These are phyloP conservation scores for Myotis daubentonii DNA, from an alignment of 2,797 vertebrate genomes.

Conservation along the genomic window DNA sequence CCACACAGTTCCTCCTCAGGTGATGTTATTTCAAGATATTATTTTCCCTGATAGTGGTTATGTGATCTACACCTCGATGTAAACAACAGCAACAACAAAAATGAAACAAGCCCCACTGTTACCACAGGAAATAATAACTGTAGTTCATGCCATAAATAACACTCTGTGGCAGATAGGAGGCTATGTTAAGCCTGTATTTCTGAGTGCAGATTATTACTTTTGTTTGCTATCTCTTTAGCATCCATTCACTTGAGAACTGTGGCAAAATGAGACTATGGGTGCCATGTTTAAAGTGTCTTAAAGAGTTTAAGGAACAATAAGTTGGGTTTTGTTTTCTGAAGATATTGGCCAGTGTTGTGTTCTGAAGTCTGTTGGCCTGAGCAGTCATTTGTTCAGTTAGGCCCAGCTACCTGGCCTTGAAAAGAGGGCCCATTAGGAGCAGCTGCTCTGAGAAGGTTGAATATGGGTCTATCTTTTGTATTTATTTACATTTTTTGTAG, in stretches of 20 bases:
- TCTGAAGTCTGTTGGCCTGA: not conserved
- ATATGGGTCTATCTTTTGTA: not conserved
- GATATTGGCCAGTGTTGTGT: not conserved
- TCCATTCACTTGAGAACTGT: not conserved
- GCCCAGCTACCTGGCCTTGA: not conserved
- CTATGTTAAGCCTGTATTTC: not conserved
- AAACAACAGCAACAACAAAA: slow-evolving; percentile 12
- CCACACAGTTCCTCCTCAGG: not conserved
- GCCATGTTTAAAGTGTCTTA: not conserved
- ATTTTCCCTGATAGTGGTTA: not conserved
- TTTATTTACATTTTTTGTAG: not conserved
- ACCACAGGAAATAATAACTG: slow-evolving; percentile 3
- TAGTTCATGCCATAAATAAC: not conserved
- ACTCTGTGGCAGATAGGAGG: not conserved
- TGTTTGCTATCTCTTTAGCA: not conserved
- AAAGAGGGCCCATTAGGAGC: not conserved
- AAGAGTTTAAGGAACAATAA: not conserved
- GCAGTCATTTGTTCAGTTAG: not conserved
- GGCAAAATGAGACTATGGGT: not conserved
- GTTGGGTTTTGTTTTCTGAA: not conserved
- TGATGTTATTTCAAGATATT: slow-evolving; percentile 15
- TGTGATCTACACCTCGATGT: not conserved
- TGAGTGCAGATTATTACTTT: not conserved
- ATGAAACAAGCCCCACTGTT: not conserved
- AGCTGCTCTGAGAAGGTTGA: not conserved